Conservation (phyloP, 2,888 invertebrate species). For the Blera fallax region DNA sequence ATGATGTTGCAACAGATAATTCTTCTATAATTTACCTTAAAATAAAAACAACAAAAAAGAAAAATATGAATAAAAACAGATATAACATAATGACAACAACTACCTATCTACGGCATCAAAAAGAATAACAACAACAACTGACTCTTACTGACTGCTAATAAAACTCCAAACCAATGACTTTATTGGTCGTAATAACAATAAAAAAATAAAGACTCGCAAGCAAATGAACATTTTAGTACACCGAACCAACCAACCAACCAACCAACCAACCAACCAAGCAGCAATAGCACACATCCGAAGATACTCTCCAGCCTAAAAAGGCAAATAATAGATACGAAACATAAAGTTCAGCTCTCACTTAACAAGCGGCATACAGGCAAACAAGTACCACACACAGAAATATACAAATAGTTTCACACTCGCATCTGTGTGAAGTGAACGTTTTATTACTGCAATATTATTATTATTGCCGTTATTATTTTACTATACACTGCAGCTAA, state of each 20-base stretch:
- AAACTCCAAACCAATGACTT: slow-evolving; percentile 54
- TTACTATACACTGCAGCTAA: slow-evolving; percentile 33
- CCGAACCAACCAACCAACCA: too few relatives aligned
- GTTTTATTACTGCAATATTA: slow-evolving; percentile 66
- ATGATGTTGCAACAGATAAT: slow-evolving; percentile 45
- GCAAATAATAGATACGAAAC: neutral
- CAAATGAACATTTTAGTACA: slow-evolving; percentile 59
- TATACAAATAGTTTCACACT: slow-evolving; percentile 68
- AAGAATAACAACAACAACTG: neutral
- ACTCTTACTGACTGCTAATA: slow-evolving; percentile 36
- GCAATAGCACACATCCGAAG: neutral
- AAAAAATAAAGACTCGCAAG: slow-evolving; percentile 52
- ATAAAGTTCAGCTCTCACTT: slow-evolving; percentile 61
- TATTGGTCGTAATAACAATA: slow-evolving; percentile 57
- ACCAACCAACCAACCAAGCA: too few relatives aligned
- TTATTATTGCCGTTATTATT: slow-evolving; percentile 68
- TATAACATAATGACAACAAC: slow-evolving; percentile 21
- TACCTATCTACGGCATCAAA: slow-evolving; percentile 5
- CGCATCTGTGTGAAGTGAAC: slow-evolving; percentile 29
- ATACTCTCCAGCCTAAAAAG: slow-evolving; percentile 28
- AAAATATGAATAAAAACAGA: neutral
- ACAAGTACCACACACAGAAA: neutral
- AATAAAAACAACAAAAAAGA: neutral
- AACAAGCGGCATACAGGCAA: neutral
- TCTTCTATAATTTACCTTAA: slow-evolving; percentile 27